Conservation (phyloP, 1,140 invertebrate genomes). For the Conopomorpha cramerella region DNA sequence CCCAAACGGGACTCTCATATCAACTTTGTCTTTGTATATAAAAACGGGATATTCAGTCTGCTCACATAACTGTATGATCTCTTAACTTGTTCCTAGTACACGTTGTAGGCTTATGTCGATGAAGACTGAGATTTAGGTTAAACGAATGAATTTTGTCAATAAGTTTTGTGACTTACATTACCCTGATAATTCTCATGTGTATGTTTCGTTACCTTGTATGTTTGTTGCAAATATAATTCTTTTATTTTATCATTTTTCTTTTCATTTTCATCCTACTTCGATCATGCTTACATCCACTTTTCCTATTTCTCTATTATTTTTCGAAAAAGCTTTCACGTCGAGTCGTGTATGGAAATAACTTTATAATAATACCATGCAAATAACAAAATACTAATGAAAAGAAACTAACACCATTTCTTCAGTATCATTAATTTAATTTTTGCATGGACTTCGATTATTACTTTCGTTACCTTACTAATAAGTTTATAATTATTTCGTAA, state of each 20-base stretch:
- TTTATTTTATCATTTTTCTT: slow-evolving; percentile 54
- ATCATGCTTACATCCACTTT: slow-evolving; percentile 42
- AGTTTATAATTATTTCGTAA: slow-evolving; percentile 14
- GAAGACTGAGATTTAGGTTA: no score
- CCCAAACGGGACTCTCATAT: no score
- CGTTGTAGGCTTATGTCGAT: no score
- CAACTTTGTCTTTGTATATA: no score
- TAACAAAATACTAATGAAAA: slow-evolving; percentile 28
- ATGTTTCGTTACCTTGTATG: slow-evolving; percentile 47
- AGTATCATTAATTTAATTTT: slow-evolving; percentile 48
- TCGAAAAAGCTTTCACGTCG: no score
- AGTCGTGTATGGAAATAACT: no score
- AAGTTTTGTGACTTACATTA: slow-evolving; percentile 6
- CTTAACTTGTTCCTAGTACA: slow-evolving; percentile 41
- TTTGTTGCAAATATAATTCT: slow-evolving; percentile 59
- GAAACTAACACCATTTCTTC: slow-evolving; percentile 58
- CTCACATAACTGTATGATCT: slow-evolving; percentile 31
- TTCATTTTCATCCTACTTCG: slow-evolving; percentile 55
- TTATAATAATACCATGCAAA: slow-evolving; percentile 36
- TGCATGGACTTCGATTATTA: slow-evolving; percentile 48
- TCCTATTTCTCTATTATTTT: slow-evolving; percentile 38
- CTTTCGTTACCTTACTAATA: slow-evolving; percentile 1
- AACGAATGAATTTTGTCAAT: no score
- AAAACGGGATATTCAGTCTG: no score
- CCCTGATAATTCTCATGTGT: slow-evolving; percentile 30